Conservation (phyloP, 2,113 vertebrate genomes). For the Channa argus region DNA sequence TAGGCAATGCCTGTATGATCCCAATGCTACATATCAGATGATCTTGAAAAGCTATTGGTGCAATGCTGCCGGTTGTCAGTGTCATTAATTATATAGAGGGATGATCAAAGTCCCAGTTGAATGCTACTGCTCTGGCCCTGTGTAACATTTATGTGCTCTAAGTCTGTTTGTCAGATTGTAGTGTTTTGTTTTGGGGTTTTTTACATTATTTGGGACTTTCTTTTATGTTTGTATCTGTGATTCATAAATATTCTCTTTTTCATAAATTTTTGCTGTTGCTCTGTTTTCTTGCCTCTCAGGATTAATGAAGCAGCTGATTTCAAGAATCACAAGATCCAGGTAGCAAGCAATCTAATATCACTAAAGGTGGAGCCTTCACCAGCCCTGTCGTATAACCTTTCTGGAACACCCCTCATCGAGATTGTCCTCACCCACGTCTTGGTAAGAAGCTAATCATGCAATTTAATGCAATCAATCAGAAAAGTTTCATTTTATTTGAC, state of each 20-base stretch:
- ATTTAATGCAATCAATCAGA: not conserved
- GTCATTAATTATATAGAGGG: conserved; percentile 41
- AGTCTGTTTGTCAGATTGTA: conserved; percentile 13
- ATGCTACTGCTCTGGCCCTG: conserved; percentile 37
- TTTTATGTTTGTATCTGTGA: conserved; percentile 18
- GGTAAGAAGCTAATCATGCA: conserved; percentile 81
- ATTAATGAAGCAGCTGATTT: conserved; percentile 85
- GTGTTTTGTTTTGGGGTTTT: not conserved
- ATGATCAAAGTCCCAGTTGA: conserved; percentile 55
- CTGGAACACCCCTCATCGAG: conserved; percentile 88
- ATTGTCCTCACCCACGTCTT: conserved; percentile 88
- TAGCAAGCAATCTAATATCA: conserved; percentile 90
- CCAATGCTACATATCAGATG: conserved; percentile 53
- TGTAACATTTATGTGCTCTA: conserved; percentile 41
- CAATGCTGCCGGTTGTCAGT: conserved; percentile 32
- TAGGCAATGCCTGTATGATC: conserved; percentile 39
- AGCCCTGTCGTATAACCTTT: conserved; percentile 86
- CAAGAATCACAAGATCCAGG: conserved; percentile 85
- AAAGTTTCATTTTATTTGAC: conserved; percentile 8
- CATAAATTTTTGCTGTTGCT: conserved; percentile 13
- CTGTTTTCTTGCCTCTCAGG: conserved; percentile 71
- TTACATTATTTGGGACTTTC: not conserved
- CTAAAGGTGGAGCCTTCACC: conserved; percentile 91
- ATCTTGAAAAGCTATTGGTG: conserved; percentile 36
- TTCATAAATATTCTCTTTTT: not conserved